Evolutionary conservation across 2,113 vertebrate species (phyloP).

Genomic region (Reinhardtius hippoglossoides): DNA sequence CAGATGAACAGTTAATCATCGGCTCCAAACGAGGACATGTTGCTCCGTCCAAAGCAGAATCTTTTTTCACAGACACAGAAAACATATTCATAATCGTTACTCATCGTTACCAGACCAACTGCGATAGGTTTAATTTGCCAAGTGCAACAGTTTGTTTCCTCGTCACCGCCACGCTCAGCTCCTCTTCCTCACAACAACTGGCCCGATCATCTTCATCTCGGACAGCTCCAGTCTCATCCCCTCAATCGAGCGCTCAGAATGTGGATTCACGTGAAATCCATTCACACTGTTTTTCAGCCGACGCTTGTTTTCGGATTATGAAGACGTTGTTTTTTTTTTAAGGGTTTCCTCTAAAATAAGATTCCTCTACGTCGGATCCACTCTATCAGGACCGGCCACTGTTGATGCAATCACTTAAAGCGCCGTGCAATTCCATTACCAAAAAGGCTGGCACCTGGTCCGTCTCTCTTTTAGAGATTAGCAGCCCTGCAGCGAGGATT

Average conservation of each 20-base stretch:
- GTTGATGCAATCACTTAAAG: conserved; percentile 72
- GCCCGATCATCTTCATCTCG: too few relatives aligned
- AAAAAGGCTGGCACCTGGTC: conserved; percentile 67
- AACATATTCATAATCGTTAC: conserved; percentile 4
- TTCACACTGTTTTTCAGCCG: background rate
- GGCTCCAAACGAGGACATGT: conserved; percentile 10
- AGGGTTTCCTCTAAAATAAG: conserved; percentile 12
- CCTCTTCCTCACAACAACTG: too few relatives aligned
- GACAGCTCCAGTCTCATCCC: too few relatives aligned
- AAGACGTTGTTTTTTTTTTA: background rate
- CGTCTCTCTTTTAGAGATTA: conserved; percentile 68
- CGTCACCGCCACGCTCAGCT: background rate
- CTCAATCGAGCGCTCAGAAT: conserved; percentile 21
- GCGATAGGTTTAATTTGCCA: background rate
- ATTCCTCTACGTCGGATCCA: conserved; percentile 49
- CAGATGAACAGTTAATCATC: conserved; percentile 23
- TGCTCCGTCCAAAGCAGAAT: background rate
- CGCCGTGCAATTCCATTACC: conserved; percentile 68
- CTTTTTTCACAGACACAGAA: background rate
- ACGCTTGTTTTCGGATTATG: background rate
- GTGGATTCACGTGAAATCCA: background rate
- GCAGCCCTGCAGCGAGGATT: conserved; percentile 65
- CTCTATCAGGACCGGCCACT: conserved; percentile 48
- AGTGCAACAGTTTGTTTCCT: conserved; percentile 34
- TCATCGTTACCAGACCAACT: background rate